Evolutionary conservation across 2,888 invertebrate species (phyloP).

Genomic region (Gisinianus flammeolus): DNA sequence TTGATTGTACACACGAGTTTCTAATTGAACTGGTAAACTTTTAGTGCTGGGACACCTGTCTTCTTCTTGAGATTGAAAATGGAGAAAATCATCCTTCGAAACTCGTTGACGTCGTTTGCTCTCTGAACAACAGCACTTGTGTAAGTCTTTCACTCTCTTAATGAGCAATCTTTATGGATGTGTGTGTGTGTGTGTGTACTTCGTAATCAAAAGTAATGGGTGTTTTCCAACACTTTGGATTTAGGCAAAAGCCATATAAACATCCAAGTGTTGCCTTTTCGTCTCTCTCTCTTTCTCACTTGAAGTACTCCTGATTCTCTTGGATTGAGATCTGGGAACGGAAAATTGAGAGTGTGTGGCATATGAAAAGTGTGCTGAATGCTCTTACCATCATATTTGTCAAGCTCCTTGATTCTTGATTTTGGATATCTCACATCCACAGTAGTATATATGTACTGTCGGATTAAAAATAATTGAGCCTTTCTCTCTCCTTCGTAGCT

Average conservation of each 20-base stretch:
- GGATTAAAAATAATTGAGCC: too few species aligned
- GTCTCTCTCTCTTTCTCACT: background rate
- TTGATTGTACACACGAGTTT: conserved; percentile 3
- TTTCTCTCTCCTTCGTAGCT: too few species aligned
- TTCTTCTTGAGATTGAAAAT: conserved; percentile 69
- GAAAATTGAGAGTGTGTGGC: conserved; percentile 8
- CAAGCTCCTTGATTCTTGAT: conserved; percentile 14
- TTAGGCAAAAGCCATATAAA: conserved; percentile 23
- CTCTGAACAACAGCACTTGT: conserved; percentile 71
- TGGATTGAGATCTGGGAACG: background rate
- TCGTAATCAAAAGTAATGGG: conserved; percentile 42
- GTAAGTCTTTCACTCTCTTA: conserved; percentile 66
- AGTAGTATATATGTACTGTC: too few species aligned
- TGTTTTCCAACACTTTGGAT: conserved; percentile 34
- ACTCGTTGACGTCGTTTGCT: conserved; percentile 65
- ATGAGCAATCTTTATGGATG: conserved; percentile 44
- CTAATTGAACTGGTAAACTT: conserved; percentile 47
- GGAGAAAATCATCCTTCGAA: conserved; percentile 58
- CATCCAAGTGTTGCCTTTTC: conserved; percentile 9
- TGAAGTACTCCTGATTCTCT: background rate
- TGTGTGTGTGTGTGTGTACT: conserved; percentile 2
- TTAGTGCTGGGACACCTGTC: conserved; percentile 80
- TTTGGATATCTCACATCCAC: background rate
- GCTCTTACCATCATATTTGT: conserved; percentile 36
- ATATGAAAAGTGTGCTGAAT: conserved; percentile 29